Percentiles rank a stretch among this genome's conserved stretches.
Evolutionary conservation across 2,888 invertebrate species (phyloP).

Genomic region (Yponomeuta cagnagella): DNA sequence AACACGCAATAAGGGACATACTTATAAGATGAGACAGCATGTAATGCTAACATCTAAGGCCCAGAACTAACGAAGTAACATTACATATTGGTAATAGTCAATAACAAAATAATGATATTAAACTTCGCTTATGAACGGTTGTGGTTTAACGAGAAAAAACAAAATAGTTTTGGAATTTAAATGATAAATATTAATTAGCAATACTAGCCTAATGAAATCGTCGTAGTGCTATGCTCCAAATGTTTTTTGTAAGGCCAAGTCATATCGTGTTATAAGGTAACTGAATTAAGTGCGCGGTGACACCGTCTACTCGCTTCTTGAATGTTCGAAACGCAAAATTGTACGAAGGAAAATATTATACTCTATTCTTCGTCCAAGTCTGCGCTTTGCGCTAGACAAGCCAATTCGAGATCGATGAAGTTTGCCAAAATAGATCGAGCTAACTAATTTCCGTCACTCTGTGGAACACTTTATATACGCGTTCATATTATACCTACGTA

Average conservation of each 20-base stretch:
- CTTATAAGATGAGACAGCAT: slow-evolving; percentile 48
- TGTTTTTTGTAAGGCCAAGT: slow-evolving; percentile 49
- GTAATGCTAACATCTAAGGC: slow-evolving; percentile 40
- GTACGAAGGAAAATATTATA: background rate
- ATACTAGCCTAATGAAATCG: slow-evolving; percentile 63
- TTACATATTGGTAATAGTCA: slow-evolving; percentile 68
- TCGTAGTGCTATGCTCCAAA: slow-evolving; percentile 54
- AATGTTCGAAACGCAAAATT: background rate
- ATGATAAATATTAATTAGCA: slow-evolving; percentile 67
- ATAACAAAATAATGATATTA: slow-evolving; percentile 70
- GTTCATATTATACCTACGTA: background rate
- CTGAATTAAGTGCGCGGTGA: slow-evolving; percentile 27
- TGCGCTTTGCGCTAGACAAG: slow-evolving; percentile 23
- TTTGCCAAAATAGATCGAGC: slow-evolving; percentile 37
- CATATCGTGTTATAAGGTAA: slow-evolving; percentile 57
- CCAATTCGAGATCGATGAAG: slow-evolving; percentile 30
- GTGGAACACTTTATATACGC: slow-evolving; percentile 17
- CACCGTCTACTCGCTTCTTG: slow-evolving; percentile 21
- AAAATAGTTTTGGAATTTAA: slow-evolving; percentile 61
- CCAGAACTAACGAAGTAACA: slow-evolving; percentile 36
- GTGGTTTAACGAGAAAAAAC: slow-evolving; percentile 64
- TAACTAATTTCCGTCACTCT: slow-evolving; percentile 13
- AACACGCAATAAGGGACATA: slow-evolving; percentile 50
- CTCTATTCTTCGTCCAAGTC: background rate
- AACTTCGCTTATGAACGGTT: slow-evolving; percentile 76